These are phyloP conservation scores for Rattus norvegicus DNA, from an alignment of 2,113 vertebrate species.

Conservation along the genomic window GRCr8 NC_086028.1:62266501-62267000, in stretches of 20 bases:
- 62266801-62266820: background rate
- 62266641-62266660: background rate
- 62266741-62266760: background rate
- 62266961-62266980: too few species aligned
- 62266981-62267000: too few species aligned
- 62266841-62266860: background rate
- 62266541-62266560: background rate
- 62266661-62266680: slow-evolving; percentile 31
- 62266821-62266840: background rate
- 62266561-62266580: background rate
- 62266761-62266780: slow-evolving; percentile 24
- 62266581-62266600: background rate
- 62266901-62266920: background rate
- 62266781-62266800: slow-evolving; percentile 3
- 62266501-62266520: background rate
- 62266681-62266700: slow-evolving; percentile 2
- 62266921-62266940: background rate
- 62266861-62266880: too few species aligned
- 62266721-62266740: slow-evolving; percentile 4
- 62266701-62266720: slow-evolving; percentile 1
- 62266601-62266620: background rate
- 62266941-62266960: too few species aligned
- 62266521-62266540: background rate
- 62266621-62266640: background rate
- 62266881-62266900: background rate